These are phyloP conservation scores for Brachionus paranguensis DNA, from an alignment of 1,140 invertebrate genomes.

Conservation along the genomic window DNA sequence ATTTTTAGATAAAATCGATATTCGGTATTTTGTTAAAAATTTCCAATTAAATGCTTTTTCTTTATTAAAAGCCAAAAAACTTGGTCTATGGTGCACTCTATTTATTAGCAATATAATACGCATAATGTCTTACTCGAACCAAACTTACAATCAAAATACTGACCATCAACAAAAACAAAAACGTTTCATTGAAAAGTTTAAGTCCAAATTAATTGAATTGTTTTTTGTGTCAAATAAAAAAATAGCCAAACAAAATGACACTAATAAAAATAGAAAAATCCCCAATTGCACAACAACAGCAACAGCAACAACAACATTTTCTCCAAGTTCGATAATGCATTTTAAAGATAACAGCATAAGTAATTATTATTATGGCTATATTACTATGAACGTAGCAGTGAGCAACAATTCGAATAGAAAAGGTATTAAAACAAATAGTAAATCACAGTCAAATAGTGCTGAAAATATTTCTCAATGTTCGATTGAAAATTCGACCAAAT, in stretches of 20 bases:
- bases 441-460: neutral
- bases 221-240: neutral
- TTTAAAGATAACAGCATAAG: slow-evolving; percentile 14
- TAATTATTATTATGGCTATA: slow-evolving; percentile 26
- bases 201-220: neutral
- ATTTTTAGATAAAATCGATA: neutral
- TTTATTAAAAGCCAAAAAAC: neutral
- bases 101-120: neutral
- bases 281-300: neutral
- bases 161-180: neutral
- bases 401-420: neutral
- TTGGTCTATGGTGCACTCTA: neutral
- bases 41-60: neutral
- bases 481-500: neutral
- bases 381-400: neutral
- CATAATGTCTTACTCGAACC: neutral
- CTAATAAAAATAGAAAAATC: neutral
- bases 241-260: neutral
- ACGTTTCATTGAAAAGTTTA: slow-evolving; percentile 23
- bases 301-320: neutral
- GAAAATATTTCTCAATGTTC: neutral
- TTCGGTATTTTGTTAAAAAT: neutral
- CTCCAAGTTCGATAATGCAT: neutral
- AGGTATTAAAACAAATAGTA: neutral
- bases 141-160: neutral